A percentile compares a stretch with the other conserved stretches of the same genome.
These are phyloP conservation scores for Phalacrocorax aristotelis DNA, from an alignment of 2,113 vertebrate genomes.

Conservation along the genomic window DNA sequence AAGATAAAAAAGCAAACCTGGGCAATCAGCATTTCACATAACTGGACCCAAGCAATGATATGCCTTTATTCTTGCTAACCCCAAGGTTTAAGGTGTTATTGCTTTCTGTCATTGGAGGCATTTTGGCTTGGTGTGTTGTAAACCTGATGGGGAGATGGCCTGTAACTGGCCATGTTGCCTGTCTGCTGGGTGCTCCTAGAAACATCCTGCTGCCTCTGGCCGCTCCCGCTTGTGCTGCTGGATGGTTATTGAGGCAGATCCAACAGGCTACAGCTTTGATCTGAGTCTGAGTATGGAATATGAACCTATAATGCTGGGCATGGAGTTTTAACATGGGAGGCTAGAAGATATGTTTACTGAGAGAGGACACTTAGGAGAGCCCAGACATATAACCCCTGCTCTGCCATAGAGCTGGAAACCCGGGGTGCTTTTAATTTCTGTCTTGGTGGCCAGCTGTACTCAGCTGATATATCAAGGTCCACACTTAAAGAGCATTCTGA, in stretches of 20 bases:
- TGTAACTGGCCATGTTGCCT: neutral
- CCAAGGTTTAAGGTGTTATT: neutral
- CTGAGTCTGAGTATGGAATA: neutral
- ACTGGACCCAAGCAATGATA: neutral
- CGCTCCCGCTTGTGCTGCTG: neutral
- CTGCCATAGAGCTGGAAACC: neutral
- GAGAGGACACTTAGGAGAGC: neutral
- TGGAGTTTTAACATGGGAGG: rapidly evolving
- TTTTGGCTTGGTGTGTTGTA: neutral
- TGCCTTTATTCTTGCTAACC: neutral
- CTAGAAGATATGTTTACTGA: neutral
- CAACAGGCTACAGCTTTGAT: neutral
- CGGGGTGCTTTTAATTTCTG: neutral
- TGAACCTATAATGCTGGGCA: neutral
- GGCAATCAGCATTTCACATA: neutral
- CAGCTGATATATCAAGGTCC: neutral
- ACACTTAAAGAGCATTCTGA: neutral
- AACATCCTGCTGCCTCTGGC: neutral
- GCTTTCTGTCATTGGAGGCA: neutral
- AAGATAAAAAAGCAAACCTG: neutral
- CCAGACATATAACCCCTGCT: neutral
- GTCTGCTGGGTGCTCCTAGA: neutral
- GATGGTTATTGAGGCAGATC: neutral
- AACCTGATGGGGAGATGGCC: neutral
- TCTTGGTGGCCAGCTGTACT: neutral